Conservation (phyloP, 2,113 vertebrate genomes). For the Podilymbus podiceps region DNA sequence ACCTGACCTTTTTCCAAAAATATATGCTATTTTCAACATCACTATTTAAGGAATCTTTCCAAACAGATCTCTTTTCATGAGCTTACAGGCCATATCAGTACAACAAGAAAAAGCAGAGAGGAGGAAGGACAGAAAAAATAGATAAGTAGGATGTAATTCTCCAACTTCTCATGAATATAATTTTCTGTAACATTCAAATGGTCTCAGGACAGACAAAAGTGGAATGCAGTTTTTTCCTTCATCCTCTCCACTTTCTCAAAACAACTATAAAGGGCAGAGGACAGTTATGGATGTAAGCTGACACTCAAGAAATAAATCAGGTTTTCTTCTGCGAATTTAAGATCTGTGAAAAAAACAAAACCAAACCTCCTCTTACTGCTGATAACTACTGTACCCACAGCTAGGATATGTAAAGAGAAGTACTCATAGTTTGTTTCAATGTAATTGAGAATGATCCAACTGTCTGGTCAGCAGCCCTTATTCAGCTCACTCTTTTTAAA, state of each 20-base stretch:
- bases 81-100: not conserved
- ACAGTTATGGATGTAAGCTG: not conserved
- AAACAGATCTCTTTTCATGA: not conserved
- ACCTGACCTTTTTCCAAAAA: not conserved
- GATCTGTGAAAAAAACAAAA: not conserved
- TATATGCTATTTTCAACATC: not conserved
- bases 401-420: not conserved
- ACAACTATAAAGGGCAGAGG: not conserved
- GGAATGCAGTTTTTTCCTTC: not conserved
- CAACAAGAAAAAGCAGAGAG: not conserved
- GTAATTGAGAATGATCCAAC: not conserved
- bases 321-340: not conserved
- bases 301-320: not conserved
- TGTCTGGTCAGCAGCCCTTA: not conserved
- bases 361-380: not conserved
- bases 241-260: not conserved
- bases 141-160: not conserved
- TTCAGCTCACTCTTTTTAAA: not conserved
- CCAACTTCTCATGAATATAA: not conserved
- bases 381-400: not conserved
- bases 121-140: not conserved
- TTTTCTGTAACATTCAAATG: not conserved
- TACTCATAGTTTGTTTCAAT: not conserved
- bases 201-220: not conserved
- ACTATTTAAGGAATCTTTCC: not conserved